A percentile compares a stretch with the other conserved stretches of the same genome.
Conservation (phyloP, 1,140 invertebrate species). For the Littorina saxatilis region DNA sequence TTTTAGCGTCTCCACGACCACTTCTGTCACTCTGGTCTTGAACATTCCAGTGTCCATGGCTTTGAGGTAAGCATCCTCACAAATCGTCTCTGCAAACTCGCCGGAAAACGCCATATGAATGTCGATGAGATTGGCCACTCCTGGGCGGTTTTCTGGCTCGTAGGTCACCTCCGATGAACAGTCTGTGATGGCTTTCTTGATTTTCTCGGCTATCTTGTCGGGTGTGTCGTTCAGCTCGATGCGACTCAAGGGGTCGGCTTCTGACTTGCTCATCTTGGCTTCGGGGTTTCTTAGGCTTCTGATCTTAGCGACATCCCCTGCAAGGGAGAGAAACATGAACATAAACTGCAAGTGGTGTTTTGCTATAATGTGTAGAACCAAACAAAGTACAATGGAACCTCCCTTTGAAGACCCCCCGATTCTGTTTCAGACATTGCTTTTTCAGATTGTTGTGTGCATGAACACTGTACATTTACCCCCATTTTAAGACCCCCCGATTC, state of each 20-base stretch:
- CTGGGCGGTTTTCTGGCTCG: constrained; percentile 86
- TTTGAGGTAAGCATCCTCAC: constrained; percentile 79
- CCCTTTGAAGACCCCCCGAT: no score
- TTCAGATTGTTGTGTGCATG: no score
- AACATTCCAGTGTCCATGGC: constrained; percentile 87
- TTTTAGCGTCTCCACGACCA: constrained; percentile 83
- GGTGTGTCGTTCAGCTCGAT: constrained; percentile 89
- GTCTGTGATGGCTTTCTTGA: constrained; percentile 95
- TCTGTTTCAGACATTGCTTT: no score
- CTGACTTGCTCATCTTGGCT: constrained; percentile 99
- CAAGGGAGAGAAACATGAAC: constrained; percentile 13
- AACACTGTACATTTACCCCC: no score
- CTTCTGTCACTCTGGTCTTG: constrained; percentile 86
- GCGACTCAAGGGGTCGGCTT: constrained; percentile 84
- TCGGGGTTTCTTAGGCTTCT: constrained; percentile 76
- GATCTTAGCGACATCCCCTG: constrained; percentile 66
- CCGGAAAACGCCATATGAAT: constrained; percentile 85
- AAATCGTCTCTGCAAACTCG: constrained; percentile 83
- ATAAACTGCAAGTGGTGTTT: no score
- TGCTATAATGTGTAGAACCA: no score
- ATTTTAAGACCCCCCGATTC: no score
- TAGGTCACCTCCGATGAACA: constrained; percentile 89
- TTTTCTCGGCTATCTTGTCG: constrained; percentile 86
- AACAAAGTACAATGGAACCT: no score
- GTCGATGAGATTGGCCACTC: constrained; percentile 91